Conservation (phyloP, 2,888 invertebrate species). For the Caenorhabditis imperialis region DNA sequence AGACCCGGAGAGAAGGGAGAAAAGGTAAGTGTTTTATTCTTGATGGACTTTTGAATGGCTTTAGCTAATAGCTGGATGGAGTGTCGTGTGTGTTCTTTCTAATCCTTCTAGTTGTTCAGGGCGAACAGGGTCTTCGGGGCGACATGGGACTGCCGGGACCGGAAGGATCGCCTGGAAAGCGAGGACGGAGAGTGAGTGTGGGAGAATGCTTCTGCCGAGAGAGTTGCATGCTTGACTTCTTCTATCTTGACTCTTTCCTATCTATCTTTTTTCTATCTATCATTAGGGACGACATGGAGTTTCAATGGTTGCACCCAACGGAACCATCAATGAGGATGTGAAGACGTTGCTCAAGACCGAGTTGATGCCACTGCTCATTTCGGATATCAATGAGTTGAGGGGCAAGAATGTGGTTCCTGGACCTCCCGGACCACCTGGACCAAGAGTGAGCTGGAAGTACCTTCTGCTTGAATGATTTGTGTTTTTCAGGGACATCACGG, state of each 20-base stretch:
- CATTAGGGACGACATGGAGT: slow-evolving; percentile 48
- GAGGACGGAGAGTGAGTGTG: slow-evolving; percentile 69
- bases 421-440: slow-evolving; percentile 69
- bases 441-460: slow-evolving; percentile 51
- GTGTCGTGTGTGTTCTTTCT: slow-evolving; percentile 34
- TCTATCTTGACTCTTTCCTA: slow-evolving; percentile 25
- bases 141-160: slow-evolving; percentile 72
- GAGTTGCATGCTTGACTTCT: slow-evolving; percentile 25
- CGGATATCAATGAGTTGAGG: slow-evolving; percentile 59
- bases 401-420: slow-evolving; percentile 62
- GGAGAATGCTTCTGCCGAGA: slow-evolving; percentile 8
- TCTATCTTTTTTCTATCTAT: slow-evolving; percentile 27
- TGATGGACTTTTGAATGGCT: neutral
- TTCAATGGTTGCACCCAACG: slow-evolving; percentile 40
- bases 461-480: slow-evolving; percentile 6
- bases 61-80: slow-evolving; percentile 11
- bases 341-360: slow-evolving; percentile 50
- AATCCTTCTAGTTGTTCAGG: slow-evolving; percentile 58
- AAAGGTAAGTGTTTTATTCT: slow-evolving; percentile 62
- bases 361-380: slow-evolving; percentile 61
- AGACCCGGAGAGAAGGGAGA: slow-evolving; percentile 74
- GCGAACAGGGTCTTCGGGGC: slow-evolving; percentile 70
- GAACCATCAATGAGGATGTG: slow-evolving; percentile 45
- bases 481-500: slow-evolving; percentile 45
- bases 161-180: slow-evolving; percentile 72